A percentile compares a stretch with the other conserved stretches of the same genome.
Conservation (phyloP, 2,888 invertebrate species). For the Rhorus exstirpatorius region DNA sequence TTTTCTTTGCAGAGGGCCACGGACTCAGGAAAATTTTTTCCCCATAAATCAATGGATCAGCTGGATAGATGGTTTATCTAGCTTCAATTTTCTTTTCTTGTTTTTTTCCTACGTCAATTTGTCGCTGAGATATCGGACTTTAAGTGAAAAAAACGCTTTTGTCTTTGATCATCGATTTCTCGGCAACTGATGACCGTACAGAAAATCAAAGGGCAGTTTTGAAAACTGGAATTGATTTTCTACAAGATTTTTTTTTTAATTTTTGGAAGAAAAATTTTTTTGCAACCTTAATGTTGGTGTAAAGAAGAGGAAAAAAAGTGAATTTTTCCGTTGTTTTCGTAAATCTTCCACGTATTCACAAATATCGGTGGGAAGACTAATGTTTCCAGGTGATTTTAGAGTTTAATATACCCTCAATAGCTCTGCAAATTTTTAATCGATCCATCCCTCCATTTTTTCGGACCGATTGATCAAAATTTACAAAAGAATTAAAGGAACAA, state of each 20-base stretch:
- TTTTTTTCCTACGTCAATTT: no score
- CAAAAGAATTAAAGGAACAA: neutral
- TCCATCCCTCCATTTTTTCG: neutral
- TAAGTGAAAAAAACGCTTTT: neutral
- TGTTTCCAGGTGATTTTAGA: constrained; percentile 3
- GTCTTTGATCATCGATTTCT: constrained; percentile 6
- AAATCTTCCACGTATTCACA: constrained; percentile 1
- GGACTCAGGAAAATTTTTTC: no score
- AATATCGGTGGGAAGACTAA: constrained; percentile 1
- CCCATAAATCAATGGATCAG: no score
- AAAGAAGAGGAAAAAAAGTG: neutral
- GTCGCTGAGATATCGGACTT: no score
- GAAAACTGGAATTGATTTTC: neutral
- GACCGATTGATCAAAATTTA: constrained; percentile 6
- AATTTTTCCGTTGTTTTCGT: no score
- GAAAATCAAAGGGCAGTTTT: constrained; percentile 11
- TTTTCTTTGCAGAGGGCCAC: no score
- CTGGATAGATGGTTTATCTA: no score
- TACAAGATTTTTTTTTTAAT: neutral
- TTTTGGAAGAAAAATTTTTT: neutral
- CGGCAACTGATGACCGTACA: neutral
- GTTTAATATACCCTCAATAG: neutral
- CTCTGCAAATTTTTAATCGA: constrained; percentile 1
- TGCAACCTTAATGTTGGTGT: neutral
- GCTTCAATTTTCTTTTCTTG: no score